These are phyloP conservation scores for Monarcha castaneiventris DNA, from an alignment of 2,113 vertebrate species.

Conservation along the genomic window DNA sequence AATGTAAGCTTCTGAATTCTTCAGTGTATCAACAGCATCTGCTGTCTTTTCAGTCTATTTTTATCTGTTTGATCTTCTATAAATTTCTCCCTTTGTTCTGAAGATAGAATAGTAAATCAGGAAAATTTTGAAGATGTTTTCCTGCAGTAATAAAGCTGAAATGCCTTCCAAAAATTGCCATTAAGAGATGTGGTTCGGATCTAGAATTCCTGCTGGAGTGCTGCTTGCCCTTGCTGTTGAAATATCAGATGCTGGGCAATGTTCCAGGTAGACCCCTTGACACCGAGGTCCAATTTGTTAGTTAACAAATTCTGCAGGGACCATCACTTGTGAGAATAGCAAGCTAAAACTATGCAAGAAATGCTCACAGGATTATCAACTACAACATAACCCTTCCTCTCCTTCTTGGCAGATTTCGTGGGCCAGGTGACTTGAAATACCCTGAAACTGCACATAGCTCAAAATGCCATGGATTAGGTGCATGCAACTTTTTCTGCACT, in stretches of 20 bases:
- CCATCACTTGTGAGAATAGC: neutral
- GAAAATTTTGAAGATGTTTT: conserved; percentile 38
- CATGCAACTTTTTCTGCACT: neutral
- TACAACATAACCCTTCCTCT: neutral
- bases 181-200: neutral
- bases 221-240: neutral
- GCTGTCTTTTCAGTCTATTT: conserved; percentile 45
- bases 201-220: neutral
- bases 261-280: neutral
- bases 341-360: neutral
- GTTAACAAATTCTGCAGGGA: neutral
- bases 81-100: conserved; percentile 61
- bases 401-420: neutral
- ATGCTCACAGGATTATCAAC: neutral
- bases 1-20: conserved; percentile 20
- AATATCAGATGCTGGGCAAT: neutral
- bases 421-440: neutral
- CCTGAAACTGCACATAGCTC: neutral
- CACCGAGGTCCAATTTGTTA: neutral
- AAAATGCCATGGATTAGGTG: neutral
- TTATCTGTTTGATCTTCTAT: conserved; percentile 53
- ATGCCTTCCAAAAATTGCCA: neutral
- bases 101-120: conserved; percentile 51
- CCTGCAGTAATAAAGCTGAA: conserved; percentile 5
- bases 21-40: conserved; percentile 44